Evolutionary conservation across 2,113 vertebrate species (phyloP).

Genomic region (Anoplopoma fimbria): DNA sequence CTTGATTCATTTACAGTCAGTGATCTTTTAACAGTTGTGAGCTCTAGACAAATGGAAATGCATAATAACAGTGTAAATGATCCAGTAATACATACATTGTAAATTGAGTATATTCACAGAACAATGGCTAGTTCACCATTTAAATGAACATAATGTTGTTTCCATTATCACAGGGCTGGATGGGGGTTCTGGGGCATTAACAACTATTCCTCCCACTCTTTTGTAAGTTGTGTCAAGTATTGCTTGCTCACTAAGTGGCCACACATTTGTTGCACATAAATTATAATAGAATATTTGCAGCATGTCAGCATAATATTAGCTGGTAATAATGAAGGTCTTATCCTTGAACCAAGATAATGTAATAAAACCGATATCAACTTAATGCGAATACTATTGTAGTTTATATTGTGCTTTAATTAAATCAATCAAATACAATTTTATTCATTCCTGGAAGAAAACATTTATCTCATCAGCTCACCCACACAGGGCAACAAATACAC

Average conservation of each 20-base stretch:
- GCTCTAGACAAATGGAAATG: background rate
- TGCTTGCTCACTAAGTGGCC: background rate
- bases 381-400: background rate
- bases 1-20: background rate
- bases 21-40: background rate
- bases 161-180: background rate
- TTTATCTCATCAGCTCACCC: background rate
- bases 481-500: background rate
- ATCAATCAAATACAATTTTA: background rate
- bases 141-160: background rate
- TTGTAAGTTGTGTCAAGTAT: background rate
- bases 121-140: background rate
- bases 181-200: background rate
- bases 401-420: background rate
- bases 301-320: background rate
- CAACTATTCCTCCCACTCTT: background rate
- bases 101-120: background rate
- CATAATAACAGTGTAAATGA: background rate
- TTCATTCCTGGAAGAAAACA: background rate
- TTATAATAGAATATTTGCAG: background rate
- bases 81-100: background rate
- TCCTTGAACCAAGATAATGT: background rate
- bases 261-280: background rate
- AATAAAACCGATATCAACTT: background rate
- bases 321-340: background rate